These are phyloP conservation scores for Artibeus jamaicensis DNA, from an alignment of 2,797 vertebrate species.

Conservation along the genomic window DNA sequence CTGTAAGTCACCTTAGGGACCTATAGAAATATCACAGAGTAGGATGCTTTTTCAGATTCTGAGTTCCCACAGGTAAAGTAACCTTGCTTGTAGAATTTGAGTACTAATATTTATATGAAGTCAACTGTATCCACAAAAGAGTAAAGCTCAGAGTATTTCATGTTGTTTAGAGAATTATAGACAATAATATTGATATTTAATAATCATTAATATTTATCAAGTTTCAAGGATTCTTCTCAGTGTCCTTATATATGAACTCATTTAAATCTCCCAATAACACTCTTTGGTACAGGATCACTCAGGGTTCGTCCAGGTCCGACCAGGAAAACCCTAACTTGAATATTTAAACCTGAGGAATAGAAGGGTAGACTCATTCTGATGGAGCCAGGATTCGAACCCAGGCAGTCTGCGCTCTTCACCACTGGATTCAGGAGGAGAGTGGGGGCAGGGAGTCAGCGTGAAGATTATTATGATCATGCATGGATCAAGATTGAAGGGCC, in stretches of 20 bases:
- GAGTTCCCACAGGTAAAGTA: background rate
- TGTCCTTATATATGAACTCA: background rate
- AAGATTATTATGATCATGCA: background rate
- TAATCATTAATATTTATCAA: background rate
- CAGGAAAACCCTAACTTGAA: background rate
- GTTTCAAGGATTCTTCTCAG: background rate
- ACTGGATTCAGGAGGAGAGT: background rate
- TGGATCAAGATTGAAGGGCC: background rate
- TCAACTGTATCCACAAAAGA: background rate
- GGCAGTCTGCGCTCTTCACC: background rate
- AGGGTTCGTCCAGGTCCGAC: background rate
- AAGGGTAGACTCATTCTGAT: background rate
- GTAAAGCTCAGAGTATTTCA: background rate
- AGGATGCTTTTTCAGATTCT: background rate
- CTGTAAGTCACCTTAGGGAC: background rate
- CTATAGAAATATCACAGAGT: background rate
- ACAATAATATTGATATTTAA: background rate
- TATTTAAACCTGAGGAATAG: background rate
- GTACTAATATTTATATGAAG: background rate
- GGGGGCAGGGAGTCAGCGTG: background rate
- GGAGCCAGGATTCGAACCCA: background rate
- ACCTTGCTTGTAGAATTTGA: slow-evolving; percentile 1
- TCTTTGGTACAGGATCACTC: background rate
- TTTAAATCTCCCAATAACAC: background rate
- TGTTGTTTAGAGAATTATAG: background rate